These are phyloP conservation scores for Planococcus citri DNA, from an alignment of 1,140 invertebrate genomes.

Conservation along the genomic window DNA sequence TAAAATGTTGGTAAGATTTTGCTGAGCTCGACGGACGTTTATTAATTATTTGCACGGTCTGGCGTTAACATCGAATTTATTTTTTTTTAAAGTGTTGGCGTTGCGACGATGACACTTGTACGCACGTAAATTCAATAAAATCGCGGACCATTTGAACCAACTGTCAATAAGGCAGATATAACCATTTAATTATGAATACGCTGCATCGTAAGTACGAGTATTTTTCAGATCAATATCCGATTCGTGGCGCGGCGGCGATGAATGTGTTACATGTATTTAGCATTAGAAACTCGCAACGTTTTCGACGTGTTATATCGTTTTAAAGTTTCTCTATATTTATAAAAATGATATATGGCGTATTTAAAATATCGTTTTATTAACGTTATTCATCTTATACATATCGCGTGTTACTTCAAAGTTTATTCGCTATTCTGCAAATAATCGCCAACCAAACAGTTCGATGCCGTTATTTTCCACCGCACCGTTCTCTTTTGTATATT, in stretches of 20 bases:
- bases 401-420: constrained; percentile 6
- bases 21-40: neutral
- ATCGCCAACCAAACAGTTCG: neutral
- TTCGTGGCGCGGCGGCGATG: too few species aligned
- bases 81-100: neutral
- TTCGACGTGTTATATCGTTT: neutral
- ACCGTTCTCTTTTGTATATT: neutral
- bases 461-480: neutral
- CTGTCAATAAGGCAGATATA: constrained; percentile 1
- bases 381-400: neutral
- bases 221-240: constrained; percentile 5
- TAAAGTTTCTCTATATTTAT: neutral
- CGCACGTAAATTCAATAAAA: neutral
- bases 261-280: constrained; percentile 4
- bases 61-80: neutral
- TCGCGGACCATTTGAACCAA: neutral
- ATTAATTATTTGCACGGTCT: neutral
- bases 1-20: neutral
- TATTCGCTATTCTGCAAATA: neutral
- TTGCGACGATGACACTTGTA: neutral
- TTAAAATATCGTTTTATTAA: constrained; percentile 1
- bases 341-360: neutral
- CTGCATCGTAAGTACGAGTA: neutral
- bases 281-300: neutral
- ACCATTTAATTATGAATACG: constrained; percentile 1